Evolutionary conservation across 2,113 vertebrate genomes (phyloP), one percentile per base, ranked within the genome.

Genomic region (Lutjanus erythropterus): DNA sequence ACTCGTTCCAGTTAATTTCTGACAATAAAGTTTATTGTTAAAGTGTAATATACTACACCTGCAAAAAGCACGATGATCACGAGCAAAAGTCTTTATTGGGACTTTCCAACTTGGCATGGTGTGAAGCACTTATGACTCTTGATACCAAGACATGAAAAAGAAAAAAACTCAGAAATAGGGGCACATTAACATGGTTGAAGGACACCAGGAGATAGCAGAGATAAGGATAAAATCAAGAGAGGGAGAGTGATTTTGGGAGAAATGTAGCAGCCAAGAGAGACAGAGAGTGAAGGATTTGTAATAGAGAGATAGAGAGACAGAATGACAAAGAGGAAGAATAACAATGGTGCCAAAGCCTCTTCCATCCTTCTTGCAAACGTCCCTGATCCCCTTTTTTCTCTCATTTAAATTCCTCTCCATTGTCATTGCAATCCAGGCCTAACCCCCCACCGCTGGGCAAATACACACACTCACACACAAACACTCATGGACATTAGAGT

Each of bases 351-450:
- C 73, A 90, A 91, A 92, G 84, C 88, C 87, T 83, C 67, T 77
- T 88, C 78, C 83, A 86, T 82, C 86, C 89, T 88, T 55, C 90
- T 62, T 86, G 80, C 86, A 88, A 93, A 91, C 77, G 60, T 92
- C 80, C 83, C 84, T 87, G 71, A 93, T 86, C 68, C 80, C 78
- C 44, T 66, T 90, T 92, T 92, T 88, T 91, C 78, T 87, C 81
- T 92, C 86, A 94, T 92, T 93, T 87, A 92, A 93, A 94, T 92
- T 91, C 82, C 52, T 83, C 72, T 69, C 85, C 69, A 90, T 94
- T 94, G 88, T 91, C 85, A 91, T 91, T 88, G 66, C 66, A 82
- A 89, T 89, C 75, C 79, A 25, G 52, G 74, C 76, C 87, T 88
- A 75, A 85, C 79, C 88, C 86, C 88, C 86, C 72, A 75, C 91